phyloP scores from a whole-genome alignment of 2,888 invertebrate species.

The Pachymerium ferrugineum region DNA sequence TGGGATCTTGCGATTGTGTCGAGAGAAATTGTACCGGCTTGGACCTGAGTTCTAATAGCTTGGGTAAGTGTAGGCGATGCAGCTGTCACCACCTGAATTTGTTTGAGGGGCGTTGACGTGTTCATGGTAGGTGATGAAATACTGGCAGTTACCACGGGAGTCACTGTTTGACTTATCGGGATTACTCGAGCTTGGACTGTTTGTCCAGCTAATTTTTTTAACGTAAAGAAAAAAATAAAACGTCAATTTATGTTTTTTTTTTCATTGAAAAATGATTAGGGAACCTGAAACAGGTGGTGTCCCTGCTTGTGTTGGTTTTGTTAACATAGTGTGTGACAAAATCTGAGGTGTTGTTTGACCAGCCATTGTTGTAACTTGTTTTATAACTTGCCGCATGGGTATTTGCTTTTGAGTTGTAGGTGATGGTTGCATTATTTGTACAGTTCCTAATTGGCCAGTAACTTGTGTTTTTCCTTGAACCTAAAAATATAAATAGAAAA shows the following conservation, averaged over 20 bases:
- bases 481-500: not conserved
- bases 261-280: slow-evolving; percentile 42
- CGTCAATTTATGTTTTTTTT: slow-evolving; percentile 3
- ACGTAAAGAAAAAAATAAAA: slow-evolving; percentile 38
- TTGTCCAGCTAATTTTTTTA: slow-evolving; percentile 38
- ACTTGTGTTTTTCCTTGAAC: not conserved
- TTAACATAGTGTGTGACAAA: slow-evolving; percentile 31
- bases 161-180: slow-evolving; percentile 51
- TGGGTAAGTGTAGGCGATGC: slow-evolving; percentile 41
- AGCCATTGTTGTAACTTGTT: slow-evolving; percentile 54
- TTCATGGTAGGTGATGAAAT: not conserved
- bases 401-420: slow-evolving; percentile 54
- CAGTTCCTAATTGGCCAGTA: slow-evolving; percentile 40
- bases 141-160: slow-evolving; percentile 25
- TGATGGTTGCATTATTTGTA: slow-evolving; percentile 59
- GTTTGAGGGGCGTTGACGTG: not conserved
- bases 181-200: slow-evolving; percentile 58
- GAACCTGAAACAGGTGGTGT: not conserved
- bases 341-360: not conserved
- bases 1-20: not conserved
- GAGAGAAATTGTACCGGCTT: not conserved
- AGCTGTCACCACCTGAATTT: slow-evolving; percentile 35
- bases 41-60: slow-evolving; percentile 43
- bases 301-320: slow-evolving; percentile 27
- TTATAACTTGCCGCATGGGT: slow-evolving; percentile 65